Percentiles rank a stretch among this genome's conserved stretches.
phyloP scores from a whole-genome alignment of 2,797 vertebrate genomes.

The Prionace glauca region DNA sequence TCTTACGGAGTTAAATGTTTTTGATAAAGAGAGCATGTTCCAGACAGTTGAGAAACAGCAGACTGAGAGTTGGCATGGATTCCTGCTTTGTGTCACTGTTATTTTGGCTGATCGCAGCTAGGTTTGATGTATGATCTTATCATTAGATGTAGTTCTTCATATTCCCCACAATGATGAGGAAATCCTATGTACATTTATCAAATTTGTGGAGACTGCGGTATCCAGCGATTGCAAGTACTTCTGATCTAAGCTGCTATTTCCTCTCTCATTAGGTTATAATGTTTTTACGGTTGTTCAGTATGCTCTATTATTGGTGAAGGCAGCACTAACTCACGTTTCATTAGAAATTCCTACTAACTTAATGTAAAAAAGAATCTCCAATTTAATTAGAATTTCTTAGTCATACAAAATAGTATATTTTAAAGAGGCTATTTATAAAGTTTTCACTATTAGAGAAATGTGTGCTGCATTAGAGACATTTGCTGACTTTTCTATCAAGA shows the following conservation, averaged over 20 bases:
- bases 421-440: neutral
- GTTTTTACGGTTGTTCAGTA: neutral
- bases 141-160: neutral
- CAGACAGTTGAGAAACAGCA: conserved; percentile 10
- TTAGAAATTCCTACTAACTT: neutral
- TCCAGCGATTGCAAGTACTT: neutral
- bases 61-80: neutral
- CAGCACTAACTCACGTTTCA: neutral
- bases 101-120: conserved; percentile 3
- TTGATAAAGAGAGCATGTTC: neutral
- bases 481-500: neutral
- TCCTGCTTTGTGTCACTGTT: conserved; percentile 4
- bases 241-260: neutral
- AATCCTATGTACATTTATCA: neutral
- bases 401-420: neutral
- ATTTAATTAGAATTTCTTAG: neutral
- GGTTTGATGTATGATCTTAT: conserved; percentile 37
- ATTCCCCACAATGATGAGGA: neutral
- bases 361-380: neutral
- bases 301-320: neutral
- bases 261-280: neutral
- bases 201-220: neutral
- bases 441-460: neutral
- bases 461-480: neutral
- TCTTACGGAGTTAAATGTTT: conserved; percentile 6